Percentiles rank a stretch among this genome's conserved stretches.
Evolutionary conservation across 2,113 vertebrate species (phyloP).

Genomic region (Hipposideros armiger): DNA sequence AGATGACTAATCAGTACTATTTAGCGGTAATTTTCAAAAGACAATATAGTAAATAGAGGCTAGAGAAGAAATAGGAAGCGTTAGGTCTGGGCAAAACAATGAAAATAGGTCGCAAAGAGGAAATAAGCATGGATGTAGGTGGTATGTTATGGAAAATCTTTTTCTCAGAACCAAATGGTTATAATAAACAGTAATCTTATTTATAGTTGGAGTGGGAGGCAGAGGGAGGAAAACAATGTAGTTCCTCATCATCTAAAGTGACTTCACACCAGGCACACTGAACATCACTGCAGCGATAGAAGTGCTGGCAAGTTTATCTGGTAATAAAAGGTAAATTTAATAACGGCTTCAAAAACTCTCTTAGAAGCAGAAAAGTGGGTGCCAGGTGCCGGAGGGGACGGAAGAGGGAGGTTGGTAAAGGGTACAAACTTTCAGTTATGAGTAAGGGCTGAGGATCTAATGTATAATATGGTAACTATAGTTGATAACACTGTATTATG

Average conservation of each 20-base stretch:
- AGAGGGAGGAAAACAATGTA: not conserved
- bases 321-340: not conserved
- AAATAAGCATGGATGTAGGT: not conserved
- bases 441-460: not conserved
- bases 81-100: not conserved
- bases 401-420: not conserved
- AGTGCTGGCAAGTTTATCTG: not conserved
- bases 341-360: not conserved
- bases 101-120: not conserved
- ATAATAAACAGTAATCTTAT: not conserved
- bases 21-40: not conserved
- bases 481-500: not conserved
- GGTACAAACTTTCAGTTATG: not conserved
- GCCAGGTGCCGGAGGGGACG: not conserved
- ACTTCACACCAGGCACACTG: not conserved
- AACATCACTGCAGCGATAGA: not conserved
- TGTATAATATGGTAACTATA: not conserved
- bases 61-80: conserved; percentile 25
- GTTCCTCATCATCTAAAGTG: not conserved
- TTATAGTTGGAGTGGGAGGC: not conserved
- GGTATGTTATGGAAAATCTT: not conserved
- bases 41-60: not conserved
- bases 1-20: not conserved
- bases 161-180: not conserved
- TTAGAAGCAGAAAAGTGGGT: not conserved